phyloP scores from a whole-genome alignment of 2,113 vertebrate species.

The Chlorodrepanis virens region DNA sequence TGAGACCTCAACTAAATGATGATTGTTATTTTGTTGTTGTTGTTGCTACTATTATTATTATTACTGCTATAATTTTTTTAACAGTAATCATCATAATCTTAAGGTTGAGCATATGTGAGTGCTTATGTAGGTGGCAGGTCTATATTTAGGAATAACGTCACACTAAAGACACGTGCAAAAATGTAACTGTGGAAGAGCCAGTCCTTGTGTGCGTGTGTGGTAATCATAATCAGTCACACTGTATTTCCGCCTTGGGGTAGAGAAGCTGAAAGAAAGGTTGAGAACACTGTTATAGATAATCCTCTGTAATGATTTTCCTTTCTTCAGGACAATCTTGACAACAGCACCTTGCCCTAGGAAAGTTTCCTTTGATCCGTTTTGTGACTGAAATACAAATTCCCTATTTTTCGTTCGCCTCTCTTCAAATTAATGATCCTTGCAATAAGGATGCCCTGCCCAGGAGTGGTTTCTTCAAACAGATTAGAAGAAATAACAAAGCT shows the following conservation, averaged over 20 bases:
- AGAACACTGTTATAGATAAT: slow-evolving; percentile 51
- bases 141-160: not conserved
- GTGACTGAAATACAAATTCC: slow-evolving; percentile 54
- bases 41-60: not conserved
- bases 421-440: slow-evolving; percentile 40
- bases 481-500: slow-evolving; percentile 37
- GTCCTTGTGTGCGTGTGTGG: not conserved
- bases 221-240: slow-evolving; percentile 44
- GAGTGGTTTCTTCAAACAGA: slow-evolving; percentile 6
- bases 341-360: slow-evolving; percentile 46
- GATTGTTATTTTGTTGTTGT: not conserved
- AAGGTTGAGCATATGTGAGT: not conserved
- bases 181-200: not conserved
- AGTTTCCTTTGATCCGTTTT: slow-evolving; percentile 43
- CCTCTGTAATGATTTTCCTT: slow-evolving; percentile 60
- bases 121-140: not conserved
- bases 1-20: not conserved
- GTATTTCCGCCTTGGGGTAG: slow-evolving; percentile 29
- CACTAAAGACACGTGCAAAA: not conserved
- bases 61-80: not conserved
- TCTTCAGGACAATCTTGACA: slow-evolving; percentile 57
- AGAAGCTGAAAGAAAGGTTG: slow-evolving; percentile 31
- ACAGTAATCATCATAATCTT: not conserved
- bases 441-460: not conserved
- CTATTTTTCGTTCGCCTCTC: not conserved